These are phyloP conservation scores for Calcarius lapponicus DNA, from an alignment of 2,797 vertebrate species.

Conservation along the genomic window DNA sequence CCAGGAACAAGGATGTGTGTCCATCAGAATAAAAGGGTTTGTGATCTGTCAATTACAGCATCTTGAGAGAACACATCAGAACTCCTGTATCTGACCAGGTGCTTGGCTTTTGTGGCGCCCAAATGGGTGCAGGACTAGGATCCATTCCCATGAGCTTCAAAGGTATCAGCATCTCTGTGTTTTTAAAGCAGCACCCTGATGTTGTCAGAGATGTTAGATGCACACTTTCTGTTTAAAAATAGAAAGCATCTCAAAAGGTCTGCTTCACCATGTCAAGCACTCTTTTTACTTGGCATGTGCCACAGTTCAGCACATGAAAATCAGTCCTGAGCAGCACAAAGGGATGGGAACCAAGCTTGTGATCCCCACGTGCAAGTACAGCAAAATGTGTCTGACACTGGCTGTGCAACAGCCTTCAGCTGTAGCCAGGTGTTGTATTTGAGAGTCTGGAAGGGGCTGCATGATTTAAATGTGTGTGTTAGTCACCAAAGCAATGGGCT, in stretches of 20 bases:
- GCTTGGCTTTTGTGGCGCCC: background rate
- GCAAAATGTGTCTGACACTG: background rate
- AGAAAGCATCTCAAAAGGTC: background rate
- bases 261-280: background rate
- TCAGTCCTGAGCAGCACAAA: background rate
- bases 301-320: background rate
- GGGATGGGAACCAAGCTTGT: background rate
- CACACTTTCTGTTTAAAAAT: background rate
- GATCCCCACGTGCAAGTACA: background rate
- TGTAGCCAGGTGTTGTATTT: background rate
- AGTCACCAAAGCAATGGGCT: background rate
- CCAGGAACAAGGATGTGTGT: constrained; percentile 5
- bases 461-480: background rate
- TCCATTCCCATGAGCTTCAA: background rate
- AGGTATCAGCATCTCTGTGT: background rate
- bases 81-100: background rate
- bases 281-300: background rate
- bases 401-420: background rate
- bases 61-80: background rate
- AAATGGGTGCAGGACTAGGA: background rate
- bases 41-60: background rate
- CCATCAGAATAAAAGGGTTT: background rate
- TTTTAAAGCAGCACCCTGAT: background rate
- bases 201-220: background rate
- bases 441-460: background rate